Evolutionary conservation across 2,888 invertebrate genomes (phyloP), one percentile per base, ranked within the genome.

Genomic region (Erpobdella octoculata): DNA sequence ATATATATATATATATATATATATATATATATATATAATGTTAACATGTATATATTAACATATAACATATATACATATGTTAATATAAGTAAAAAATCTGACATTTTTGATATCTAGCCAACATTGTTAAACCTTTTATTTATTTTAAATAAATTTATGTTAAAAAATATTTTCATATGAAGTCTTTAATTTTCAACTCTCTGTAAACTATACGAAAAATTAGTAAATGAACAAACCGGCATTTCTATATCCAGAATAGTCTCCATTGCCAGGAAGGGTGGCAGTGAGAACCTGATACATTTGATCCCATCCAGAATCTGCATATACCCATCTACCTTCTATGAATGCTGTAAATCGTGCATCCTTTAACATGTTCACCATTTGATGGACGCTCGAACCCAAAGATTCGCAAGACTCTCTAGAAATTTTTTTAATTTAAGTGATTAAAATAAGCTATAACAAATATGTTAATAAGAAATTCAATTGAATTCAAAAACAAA

Each of bases 271-370:
- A 73, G 91, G 91, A 76, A 92, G 83, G 78, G 89, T 89, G 0
- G 93, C 91, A n/a, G 90, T 89, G 46, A 91, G 90, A 75, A 94
- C 90, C 62, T 87, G 86, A 83, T 89, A 89, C 77, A 89, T 88
- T 75, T 88, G 84, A 81, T 90, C 89, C 74, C 68, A 72, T n/a
- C 88, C 86, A 62, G 62, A 62, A 62, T 62, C 62, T 6, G 53
- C 25, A 33, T 69, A 82, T 79, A 91, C 87, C 91, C 93, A 91
- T 77, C 88, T 88, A 79, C 90, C 89, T 81, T 90, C 85, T 80
- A 92, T 88, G 82, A 91, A 89, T 74, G 91, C 87, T 2, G 81
- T 89, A 83, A 90, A 88, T 65, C 89, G 88, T 37, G 90, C 90
- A 81, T 90, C 90, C 12, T 89, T 89, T 83, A 88, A 79, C 0